Base-by-base conservation (phyloP, 2,888 invertebrate genomes). In the Tetragonisca angustula region DNA sequence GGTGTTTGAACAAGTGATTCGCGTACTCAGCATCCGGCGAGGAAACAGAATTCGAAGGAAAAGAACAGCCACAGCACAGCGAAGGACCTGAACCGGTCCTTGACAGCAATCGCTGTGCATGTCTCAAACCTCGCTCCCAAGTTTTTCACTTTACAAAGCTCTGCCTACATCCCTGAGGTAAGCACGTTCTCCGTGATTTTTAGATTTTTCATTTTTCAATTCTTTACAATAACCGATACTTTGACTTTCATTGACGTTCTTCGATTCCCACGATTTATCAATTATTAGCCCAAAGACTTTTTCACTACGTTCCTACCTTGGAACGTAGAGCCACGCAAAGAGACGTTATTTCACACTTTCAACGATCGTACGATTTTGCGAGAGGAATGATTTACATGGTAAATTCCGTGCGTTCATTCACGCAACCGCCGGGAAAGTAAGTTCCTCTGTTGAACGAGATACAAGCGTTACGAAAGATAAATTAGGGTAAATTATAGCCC, bases 141-240 rank as follows among this genome's bases (percentile, higher is more conserved):
- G 87, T 88, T 90, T 91, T 92, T 92, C 89, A 85, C 84, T 88
- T 89, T 88, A 88, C 90, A 89, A 90, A 90, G 92, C 89, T 91
- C 90, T 87, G 91, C 82, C 90, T 88, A 92, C 93, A 84, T 91
- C 86, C 90, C 91, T 92, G 92, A 92, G 93, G 92, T 92, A 83
- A 90, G 88, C 50, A 17, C 5, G 3, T 64, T 43, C 11, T 64
- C 21, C 21, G 13, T 13, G 19, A 0, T 4, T 13, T 64, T 32
- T 32, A 19, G 5, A 32, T 36, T 32, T 32, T 4, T 62, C 27
- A 9, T 11, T 21, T 62, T 21, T 19, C 19, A 9, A 19, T 21
- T 21, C 21, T 21, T 5, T 21, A 32, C 13, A 5, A n/a, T 43
- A 11, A 1, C 19, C 36, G 21, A 61, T n/a, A 17, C 27, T 62